Evolutionary conservation across 2,888 invertebrate species (phyloP).

Genomic region (Papilio elwesi): DNA sequence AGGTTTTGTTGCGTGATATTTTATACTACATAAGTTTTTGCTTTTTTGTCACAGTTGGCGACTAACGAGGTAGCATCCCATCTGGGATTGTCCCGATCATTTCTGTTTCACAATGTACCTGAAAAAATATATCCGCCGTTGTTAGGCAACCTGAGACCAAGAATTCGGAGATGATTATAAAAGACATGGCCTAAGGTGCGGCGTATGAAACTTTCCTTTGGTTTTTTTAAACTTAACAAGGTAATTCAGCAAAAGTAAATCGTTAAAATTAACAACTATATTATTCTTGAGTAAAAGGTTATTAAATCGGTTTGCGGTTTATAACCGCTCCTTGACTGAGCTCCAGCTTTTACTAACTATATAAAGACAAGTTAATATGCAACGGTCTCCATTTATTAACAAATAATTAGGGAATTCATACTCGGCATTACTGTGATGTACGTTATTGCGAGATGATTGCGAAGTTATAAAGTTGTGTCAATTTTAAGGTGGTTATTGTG

Average conservation of each 20-base stretch:
- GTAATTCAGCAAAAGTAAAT: constrained; percentile 8
- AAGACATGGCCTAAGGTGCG: too few species aligned
- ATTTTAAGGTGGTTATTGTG: constrained; percentile 23
- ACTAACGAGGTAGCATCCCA: too few species aligned
- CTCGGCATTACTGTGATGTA: constrained; percentile 16
- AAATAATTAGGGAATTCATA: constrained; percentile 31
- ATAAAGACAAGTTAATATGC: constrained; percentile 33
- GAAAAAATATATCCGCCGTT: not conserved
- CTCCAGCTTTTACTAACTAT: constrained; percentile 27
- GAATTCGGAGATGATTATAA: not conserved
- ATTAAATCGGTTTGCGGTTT: constrained; percentile 12
- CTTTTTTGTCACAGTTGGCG: too few species aligned
- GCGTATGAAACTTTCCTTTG: not conserved
- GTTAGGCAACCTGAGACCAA: not conserved
- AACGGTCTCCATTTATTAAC: constrained; percentile 33
- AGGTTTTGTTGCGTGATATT: too few species aligned
- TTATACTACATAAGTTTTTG: too few species aligned
- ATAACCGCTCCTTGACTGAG: constrained; percentile 17
- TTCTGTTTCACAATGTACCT: too few species aligned
- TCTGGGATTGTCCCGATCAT: too few species aligned
- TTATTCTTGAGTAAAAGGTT: constrained; percentile 22
- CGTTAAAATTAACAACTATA: constrained; percentile 28
- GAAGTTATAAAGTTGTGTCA: constrained; percentile 3
- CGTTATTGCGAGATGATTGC: constrained; percentile 3
- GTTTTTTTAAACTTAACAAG: not conserved